Evolutionary conservation across 2,888 invertebrate species (phyloP).

Genomic region (Rhamnusium bicolor): DNA sequence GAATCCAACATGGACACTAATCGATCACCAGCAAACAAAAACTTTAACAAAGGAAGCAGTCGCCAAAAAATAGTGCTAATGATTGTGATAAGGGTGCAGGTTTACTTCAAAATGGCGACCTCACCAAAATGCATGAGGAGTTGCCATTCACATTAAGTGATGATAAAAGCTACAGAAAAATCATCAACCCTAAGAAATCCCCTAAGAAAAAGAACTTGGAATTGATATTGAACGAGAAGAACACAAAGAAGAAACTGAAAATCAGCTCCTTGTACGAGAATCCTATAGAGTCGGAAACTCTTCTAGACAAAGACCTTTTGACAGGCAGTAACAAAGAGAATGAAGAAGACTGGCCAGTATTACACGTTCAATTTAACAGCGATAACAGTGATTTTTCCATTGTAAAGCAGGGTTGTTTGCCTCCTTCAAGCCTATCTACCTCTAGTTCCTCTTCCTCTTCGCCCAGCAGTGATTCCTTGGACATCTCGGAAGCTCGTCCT

Average conservation of each 20-base stretch:
- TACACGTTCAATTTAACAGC: slow-evolving; percentile 77
- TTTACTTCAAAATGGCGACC: slow-evolving; percentile 16
- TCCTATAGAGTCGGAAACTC: slow-evolving; percentile 39
- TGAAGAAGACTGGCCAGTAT: slow-evolving; percentile 67
- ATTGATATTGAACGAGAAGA: slow-evolving; percentile 53
- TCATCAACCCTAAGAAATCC: slow-evolving; percentile 29
- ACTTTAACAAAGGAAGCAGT: slow-evolving; percentile 52
- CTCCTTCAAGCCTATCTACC: slow-evolving; percentile 66
- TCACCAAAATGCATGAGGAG: slow-evolving; percentile 16
- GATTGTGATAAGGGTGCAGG: slow-evolving; percentile 28
- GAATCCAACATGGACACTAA: slow-evolving; percentile 63
- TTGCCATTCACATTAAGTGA: slow-evolving; percentile 24
- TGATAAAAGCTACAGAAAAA: slow-evolving; percentile 5
- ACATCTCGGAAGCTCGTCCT: slow-evolving; percentile 79
- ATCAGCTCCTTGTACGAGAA: slow-evolving; percentile 52
- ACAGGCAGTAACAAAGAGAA: slow-evolving; percentile 42
- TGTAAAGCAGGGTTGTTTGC: slow-evolving; percentile 50
- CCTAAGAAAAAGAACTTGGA: slow-evolving; percentile 46
- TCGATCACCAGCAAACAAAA: slow-evolving; percentile 41
- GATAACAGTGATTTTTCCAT: slow-evolving; percentile 61
- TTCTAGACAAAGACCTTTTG: slow-evolving; percentile 39
- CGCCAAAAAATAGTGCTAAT: slow-evolving; percentile 28
- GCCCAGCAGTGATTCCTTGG: slow-evolving; percentile 77
- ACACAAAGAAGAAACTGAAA: slow-evolving; percentile 47
- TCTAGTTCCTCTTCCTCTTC: slow-evolving; percentile 66